A percentile compares a stretch with the other conserved stretches of the same genome.
Conservation (phyloP, 2,888 invertebrate genomes). For the Sminthurides aquaticus region DNA sequence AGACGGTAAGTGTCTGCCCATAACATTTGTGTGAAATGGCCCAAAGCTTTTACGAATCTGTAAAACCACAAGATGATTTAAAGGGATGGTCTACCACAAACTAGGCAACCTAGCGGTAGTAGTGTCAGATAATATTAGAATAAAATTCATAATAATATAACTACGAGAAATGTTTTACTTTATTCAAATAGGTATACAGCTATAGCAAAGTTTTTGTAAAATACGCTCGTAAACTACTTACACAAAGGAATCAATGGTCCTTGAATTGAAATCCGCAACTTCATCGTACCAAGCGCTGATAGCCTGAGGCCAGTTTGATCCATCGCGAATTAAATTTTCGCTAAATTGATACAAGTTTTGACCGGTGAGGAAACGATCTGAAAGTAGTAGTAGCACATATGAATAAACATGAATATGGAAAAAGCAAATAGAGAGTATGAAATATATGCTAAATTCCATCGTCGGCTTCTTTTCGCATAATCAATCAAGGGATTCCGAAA, state of each 20-base stretch:
- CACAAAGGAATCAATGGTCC: slow-evolving; percentile 43
- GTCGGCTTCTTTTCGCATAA: too few relatives aligned
- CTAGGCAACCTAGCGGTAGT: too few relatives aligned
- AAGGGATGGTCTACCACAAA: too few relatives aligned
- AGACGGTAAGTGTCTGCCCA: slow-evolving; percentile 79
- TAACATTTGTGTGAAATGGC: slow-evolving; percentile 60
- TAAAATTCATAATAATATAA: too few relatives aligned
- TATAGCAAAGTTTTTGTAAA: background rate
- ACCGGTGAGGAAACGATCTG: slow-evolving; percentile 71
- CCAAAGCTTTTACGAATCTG: slow-evolving; percentile 41
- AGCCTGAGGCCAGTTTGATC: slow-evolving; percentile 44
- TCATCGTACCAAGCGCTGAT: slow-evolving; percentile 45
- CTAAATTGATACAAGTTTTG: slow-evolving; percentile 59
- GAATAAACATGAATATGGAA: slow-evolving; percentile 8
- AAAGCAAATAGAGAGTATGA: too few relatives aligned
- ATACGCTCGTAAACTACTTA: slow-evolving; percentile 27
- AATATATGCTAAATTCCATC: background rate
- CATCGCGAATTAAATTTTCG: slow-evolving; percentile 42
- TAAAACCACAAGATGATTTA: background rate
- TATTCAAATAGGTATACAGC: too few relatives aligned
- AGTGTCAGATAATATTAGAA: too few relatives aligned
- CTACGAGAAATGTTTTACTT: too few relatives aligned
- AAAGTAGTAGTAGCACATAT: slow-evolving; percentile 29
- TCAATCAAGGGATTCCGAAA: too few relatives aligned
- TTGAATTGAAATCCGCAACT: slow-evolving; percentile 43